A percentile compares a stretch with the other conserved stretches of the same genome.
phyloP scores from a whole-genome alignment of 2,888 invertebrate genomes.

The Aspidapion aeneum region DNA sequence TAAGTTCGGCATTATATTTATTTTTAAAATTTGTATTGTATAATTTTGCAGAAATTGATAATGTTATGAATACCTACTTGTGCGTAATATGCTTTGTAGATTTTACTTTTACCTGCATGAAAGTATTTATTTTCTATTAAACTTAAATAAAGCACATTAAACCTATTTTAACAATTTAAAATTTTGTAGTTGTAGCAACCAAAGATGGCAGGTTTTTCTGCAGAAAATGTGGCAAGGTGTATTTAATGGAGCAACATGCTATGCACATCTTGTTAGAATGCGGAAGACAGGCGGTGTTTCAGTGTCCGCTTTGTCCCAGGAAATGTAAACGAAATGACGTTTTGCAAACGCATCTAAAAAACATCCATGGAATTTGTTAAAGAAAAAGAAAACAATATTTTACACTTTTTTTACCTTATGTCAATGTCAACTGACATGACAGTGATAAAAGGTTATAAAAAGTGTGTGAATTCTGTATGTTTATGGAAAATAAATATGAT shows the following conservation, averaged over 20 bases:
- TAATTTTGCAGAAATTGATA: no score
- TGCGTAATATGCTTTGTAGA: no score
- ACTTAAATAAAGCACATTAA: no score
- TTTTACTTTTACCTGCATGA: no score
- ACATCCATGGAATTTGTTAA: conserved; percentile 34
- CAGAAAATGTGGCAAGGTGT: conserved; percentile 29
- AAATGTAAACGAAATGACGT: conserved; percentile 38
- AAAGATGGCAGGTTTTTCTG: conserved; percentile 31
- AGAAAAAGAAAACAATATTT: no score
- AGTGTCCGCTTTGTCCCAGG: conserved; percentile 38
- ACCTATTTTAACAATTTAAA: neutral
- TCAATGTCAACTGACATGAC: no score
- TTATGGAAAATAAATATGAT: no score
- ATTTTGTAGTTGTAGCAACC: conserved; percentile 26
- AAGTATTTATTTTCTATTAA: neutral
- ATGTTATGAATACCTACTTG: no score
- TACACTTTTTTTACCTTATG: neutral
- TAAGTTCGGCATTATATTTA: no score
- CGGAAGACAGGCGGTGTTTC: conserved; percentile 35
- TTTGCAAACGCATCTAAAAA: conserved; percentile 35
- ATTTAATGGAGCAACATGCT: conserved; percentile 29
- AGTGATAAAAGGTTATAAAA: no score
- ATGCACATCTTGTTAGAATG: conserved; percentile 34
- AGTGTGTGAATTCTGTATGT: no score
- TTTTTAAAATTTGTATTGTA: no score